Evolutionary conservation across 2,113 vertebrate genomes (phyloP), one percentile per base, ranked within the genome.

Genomic region (Dasypus novemcinctus): DNA sequence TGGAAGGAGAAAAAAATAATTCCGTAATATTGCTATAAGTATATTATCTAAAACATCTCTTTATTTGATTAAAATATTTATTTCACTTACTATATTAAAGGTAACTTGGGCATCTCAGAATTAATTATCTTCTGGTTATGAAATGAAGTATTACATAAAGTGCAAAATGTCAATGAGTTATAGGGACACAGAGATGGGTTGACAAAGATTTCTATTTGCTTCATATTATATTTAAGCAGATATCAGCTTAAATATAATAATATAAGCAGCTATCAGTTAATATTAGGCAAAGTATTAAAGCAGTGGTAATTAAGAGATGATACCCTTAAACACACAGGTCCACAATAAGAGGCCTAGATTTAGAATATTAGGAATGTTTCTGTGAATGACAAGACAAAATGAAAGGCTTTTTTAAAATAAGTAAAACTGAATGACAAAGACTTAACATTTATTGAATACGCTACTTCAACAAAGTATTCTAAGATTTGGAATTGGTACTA

Each of bases 1-100:
- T 99, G 98, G 17, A 95, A 88, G 63, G 64, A 95, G 90, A 95
- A 76, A 80, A 43, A 95, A 66, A 2, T 25, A 29, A 69, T 72
- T 86, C n/a, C 54, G 66, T 2, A 76, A 59, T 33, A 43, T 76
- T 79, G 20, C n/a, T n/a, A n/a, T 33, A 83, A 59, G 86, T 52
- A 76, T 1, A 78, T 41, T 72, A 61, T 38, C 18, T 18, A 38
- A 69, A n/a, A 90, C 31, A 31, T 41, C 68, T 85, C 89, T 81
- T n/a, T 29, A 82, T 71, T 36, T 52, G 41, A 78, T 43, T 59
- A 64, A 78, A 95, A 90, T 59, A 20, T 61, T 92, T 75, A 86
- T 43, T 36, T 66, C 36, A 54, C 21, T 63, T 64, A 61, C 41
- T 5, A 80, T 0, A 33, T 20, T 84, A 64, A 57, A 72, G 66